Evolutionary conservation across 2,797 vertebrate genomes (phyloP), one percentile per base, ranked within the genome.

Genomic region (Epinephelus malabaricus): DNA sequence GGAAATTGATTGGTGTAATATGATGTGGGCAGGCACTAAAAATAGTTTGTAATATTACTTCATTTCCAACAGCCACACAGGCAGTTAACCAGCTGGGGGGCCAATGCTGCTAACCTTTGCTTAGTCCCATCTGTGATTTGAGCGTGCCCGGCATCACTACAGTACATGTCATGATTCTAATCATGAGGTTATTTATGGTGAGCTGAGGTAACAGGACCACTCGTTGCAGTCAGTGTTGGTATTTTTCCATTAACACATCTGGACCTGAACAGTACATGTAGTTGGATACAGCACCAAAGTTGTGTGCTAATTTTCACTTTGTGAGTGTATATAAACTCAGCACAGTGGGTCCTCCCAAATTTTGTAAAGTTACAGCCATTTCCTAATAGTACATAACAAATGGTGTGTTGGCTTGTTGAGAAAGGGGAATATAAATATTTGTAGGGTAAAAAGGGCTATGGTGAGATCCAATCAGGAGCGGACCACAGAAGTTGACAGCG

Each of bases 21-120:
- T 47, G 40, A 47, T 27, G 13, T 66, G 50, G 40, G 12, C 47
- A 67, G 60, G 14, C 51, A 50, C 30, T 72, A 69, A 69, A 66
- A 69, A 69, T 46, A 77, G 40, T 67, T 65, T 69, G n/a, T 51
- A 62, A 73, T 63, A 70, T 73, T n/a, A 58, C 34, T 60, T 68
- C 34, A 73, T 51, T 67, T 67, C 53, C 43, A 79, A 27, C 61
- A 75, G 59, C 43, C 27, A 51, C 53, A 64, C 43, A 60, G 56
- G 51, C 63, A 54, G 15, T 49, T 49, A 74, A 77, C 59, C 25
- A 76, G 56, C 40, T 75, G 15, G 25, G 46, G 50, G 40, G 34
- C 9, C 18, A n/a, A 17, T 19, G 11, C 47, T 68, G 27, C 59
- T 61, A 47, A 46, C 53, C n/a, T 25, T 51, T 63, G n/a, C 40